Conservation (phyloP, 53 echinoderm and acorn worm species). For the Paracentrotus lividus region DNA sequence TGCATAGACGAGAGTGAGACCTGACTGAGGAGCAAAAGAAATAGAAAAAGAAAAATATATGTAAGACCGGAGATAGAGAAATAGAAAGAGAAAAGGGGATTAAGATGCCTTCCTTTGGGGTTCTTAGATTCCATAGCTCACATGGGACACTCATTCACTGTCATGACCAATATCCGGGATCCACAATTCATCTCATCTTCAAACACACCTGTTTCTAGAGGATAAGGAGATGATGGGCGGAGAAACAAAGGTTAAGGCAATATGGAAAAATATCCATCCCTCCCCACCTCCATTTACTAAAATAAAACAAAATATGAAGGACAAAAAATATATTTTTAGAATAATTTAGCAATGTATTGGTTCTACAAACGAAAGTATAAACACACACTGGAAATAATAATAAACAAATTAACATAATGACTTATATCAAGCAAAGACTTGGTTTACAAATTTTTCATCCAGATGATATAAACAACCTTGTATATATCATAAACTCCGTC, state of each 20-base stretch:
- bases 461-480: background rate
- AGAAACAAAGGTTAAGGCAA: background rate
- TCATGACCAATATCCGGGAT: background rate
- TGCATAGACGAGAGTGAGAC: too few species aligned
- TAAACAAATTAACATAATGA: background rate
- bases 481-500: background rate
- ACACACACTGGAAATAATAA: background rate
- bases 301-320: background rate
- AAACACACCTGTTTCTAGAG: background rate
- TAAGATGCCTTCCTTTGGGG: background rate
- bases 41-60: too few species aligned
- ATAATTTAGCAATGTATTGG: too few species aligned
- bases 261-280: background rate
- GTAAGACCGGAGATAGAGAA: background rate
- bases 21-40: too few species aligned
- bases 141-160: conserved; percentile 8
- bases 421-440: background rate
- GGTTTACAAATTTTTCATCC: background rate
- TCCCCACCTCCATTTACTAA: background rate
- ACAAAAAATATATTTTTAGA: too few species aligned
- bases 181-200: background rate
- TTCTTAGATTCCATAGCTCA: background rate
- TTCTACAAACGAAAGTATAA: too few species aligned
- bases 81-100: background rate
- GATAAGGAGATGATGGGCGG: background rate